Evolutionary conservation across 1,140 invertebrate species (phyloP), one percentile per base, ranked within the genome.

Genomic region (Harlomillsia oculata): DNA sequence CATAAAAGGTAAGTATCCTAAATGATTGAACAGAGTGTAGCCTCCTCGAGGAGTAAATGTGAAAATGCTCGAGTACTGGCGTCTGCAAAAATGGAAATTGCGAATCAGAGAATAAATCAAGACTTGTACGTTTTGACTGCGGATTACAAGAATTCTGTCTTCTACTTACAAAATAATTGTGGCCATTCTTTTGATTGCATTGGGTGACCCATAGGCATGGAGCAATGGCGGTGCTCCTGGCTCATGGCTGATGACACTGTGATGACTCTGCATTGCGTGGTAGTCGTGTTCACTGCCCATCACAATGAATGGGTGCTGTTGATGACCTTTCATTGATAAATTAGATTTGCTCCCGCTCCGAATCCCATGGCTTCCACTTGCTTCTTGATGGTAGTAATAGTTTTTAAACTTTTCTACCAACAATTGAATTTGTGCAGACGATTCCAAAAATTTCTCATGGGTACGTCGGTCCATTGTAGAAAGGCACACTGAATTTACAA

Each of bases 351-450:
- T n/a, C n/a, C n/a, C n/a, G n/a, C n/a, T n/a, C n/a, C n/a, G n/a
- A n/a, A n/a, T n/a, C n/a, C n/a, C n/a, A n/a, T n/a, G n/a, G n/a
- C n/a, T n/a, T n/a, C n/a, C n/a, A n/a, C n/a, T n/a, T n/a, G n/a
- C n/a, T n/a, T n/a, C n/a, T n/a, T n/a, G n/a, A n/a, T n/a, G n/a
- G n/a, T n/a, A n/a, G n/a, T n/a, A n/a, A n/a, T n/a, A n/a, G n/a
- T n/a, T n/a, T 68, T 89, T 90, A 67, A 93, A 95, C 67, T 91
- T 89, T 52, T 94, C 89, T 0, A 94, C 89, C 1, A 95, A 69
- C 0, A 87, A 84, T 5, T 87, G 84, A 63, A 94, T 94, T 71
- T 94, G 89, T 57, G 90, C 86, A 67, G 89, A 92, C 0, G 89
- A 93, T 69, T 94, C 89, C 9, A 94, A 75, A 69, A 93, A 93